phyloP scores from a whole-genome alignment of 2,888 invertebrate genomes.

The Hydraecia micacea region DNA sequence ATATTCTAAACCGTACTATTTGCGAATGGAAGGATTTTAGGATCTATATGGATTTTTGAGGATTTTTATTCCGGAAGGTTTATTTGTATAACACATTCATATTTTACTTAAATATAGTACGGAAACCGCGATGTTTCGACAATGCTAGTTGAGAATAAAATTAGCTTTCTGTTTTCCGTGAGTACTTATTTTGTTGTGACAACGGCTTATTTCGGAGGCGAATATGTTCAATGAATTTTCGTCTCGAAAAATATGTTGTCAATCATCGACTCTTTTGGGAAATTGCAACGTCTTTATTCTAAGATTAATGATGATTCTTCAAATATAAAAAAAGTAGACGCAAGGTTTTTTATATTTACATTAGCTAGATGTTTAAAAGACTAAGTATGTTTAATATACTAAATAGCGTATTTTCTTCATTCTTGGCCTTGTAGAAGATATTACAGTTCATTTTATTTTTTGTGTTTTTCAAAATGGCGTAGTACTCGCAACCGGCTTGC shows the following conservation, averaged over 20 bases:
- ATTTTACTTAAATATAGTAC: background rate
- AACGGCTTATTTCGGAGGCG: background rate
- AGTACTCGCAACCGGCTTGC: background rate
- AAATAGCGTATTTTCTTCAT: background rate
- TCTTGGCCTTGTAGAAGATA: background rate
- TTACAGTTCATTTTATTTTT: background rate
- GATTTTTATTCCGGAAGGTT: background rate
- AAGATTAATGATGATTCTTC: background rate
- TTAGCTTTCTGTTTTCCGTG: background rate
- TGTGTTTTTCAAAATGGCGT: background rate
- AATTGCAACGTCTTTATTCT: background rate
- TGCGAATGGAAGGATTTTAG: no score
- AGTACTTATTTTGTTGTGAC: background rate
- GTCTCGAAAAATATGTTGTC: slow-evolving; percentile 1
- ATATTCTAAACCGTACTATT: no score
- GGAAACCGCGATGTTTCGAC: background rate
- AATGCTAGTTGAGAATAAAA: background rate
- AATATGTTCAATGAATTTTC: slow-evolving; percentile 22
- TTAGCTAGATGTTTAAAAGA: background rate
- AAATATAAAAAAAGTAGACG: background rate
- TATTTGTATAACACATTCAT: background rate
- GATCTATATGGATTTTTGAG: no score
- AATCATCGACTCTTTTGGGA: background rate
- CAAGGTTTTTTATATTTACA: background rate
- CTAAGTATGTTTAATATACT: no score